Evolutionary conservation across 2,113 vertebrate genomes (phyloP), one percentile per base, ranked within the genome.

Genomic region (Probosciger aterrimus): DNA sequence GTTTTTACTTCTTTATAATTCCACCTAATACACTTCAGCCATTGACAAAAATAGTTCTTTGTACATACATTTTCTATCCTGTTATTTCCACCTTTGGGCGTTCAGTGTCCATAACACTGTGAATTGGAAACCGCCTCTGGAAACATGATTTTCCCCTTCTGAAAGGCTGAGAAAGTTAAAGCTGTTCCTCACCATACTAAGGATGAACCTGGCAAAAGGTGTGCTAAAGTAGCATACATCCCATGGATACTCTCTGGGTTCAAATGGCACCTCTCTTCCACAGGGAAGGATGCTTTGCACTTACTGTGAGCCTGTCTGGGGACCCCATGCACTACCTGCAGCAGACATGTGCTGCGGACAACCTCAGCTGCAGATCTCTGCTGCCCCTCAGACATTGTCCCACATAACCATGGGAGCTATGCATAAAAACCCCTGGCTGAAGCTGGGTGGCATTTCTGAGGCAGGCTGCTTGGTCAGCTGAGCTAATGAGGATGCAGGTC

Each of bases 1-100:
- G 49, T 46, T 91, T 95, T 91, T 65, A 85, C 82, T 76, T 91
- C 80, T 88, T 88, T 91, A 64, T 60, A 87, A 79, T 65, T 89
- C 17, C 18, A 73, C 14, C 23, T 76, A 85, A 80, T 82, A 90
- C 31, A 49, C 39, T 63, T 90, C 68, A 67, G 27, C 17, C 6
- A 2, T 46, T 89, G 47, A 93, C 44, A 85, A 82, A 90, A 91
- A 59, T 5, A 76, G 41, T 60, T 78, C n/a, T 76, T 78, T 31
- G 33, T 46, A 52, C 4, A n/a, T 22, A 57, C 4, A 28, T 39
- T 76, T 86, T 47, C 39, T 22, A 41, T 31, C 33, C 59, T 86
- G 35, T 68, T 67, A 43, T 63, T 89, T 82, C 57, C 44, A 52
- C 10, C 33, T 71, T 73, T 37, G 33, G 15, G 35, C 4, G 82